These are phyloP conservation scores for Pardosa pseudoannulata DNA, from an alignment of 2,888 invertebrate genomes.

Conservation along the genomic window DNA sequence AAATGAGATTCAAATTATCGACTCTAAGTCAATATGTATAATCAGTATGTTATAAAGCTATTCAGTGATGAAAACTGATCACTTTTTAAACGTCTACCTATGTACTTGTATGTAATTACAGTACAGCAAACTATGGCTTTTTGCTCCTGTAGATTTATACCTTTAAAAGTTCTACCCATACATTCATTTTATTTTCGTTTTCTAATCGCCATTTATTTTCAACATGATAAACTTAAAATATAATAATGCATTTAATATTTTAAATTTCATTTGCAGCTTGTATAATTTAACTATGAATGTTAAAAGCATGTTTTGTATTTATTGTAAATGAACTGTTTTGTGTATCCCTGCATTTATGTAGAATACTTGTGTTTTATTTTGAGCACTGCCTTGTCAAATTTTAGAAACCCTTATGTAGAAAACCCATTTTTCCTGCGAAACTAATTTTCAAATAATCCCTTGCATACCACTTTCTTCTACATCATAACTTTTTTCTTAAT, in stretches of 20 bases:
- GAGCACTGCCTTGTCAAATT: conserved; percentile 70
- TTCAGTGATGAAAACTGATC: too few relatives aligned
- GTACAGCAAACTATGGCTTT: too few relatives aligned
- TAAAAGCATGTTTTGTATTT: conserved; percentile 62
- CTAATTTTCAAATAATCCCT: conserved; percentile 4
- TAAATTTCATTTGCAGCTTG: conserved; percentile 4
- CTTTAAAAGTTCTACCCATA: too few relatives aligned
- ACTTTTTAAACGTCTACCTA: too few relatives aligned
- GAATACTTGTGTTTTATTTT: conserved; percentile 37
- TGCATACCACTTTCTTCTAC: background rate
- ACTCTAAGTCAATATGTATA: too few relatives aligned
- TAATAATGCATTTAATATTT: background rate
- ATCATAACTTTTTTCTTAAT: background rate
- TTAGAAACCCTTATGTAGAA: conserved; percentile 66
- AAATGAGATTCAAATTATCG: too few relatives aligned
- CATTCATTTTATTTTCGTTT: too few relatives aligned
- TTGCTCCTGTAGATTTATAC: too few relatives aligned
- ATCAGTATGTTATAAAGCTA: too few relatives aligned
- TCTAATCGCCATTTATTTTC: too few relatives aligned
- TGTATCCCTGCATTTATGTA: conserved; percentile 62
- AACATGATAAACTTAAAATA: too few relatives aligned
- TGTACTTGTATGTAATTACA: too few relatives aligned
- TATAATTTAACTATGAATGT: conserved; percentile 31
- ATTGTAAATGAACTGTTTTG: conserved; percentile 51
- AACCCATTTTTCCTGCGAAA: conserved; percentile 4